phyloP scores from a whole-genome alignment of 2,797 vertebrate genomes.

The Pangasius sanitwongsei region DNA sequence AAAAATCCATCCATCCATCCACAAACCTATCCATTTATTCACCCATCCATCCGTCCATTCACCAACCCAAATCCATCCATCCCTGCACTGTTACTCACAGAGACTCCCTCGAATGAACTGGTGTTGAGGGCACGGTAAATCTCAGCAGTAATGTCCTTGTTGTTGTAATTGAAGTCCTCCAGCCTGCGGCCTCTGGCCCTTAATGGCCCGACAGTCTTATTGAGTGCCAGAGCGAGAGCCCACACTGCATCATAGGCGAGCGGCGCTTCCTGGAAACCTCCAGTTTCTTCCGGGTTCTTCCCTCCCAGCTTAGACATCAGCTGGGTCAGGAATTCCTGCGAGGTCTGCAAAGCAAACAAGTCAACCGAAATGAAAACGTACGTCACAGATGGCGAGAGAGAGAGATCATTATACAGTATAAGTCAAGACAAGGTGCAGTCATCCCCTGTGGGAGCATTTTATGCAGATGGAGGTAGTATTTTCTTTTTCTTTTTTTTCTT shows the following conservation, averaged over 20 bases:
- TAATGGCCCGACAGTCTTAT: conserved; percentile 88
- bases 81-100: conserved; percentile 72
- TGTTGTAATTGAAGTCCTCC: conserved; percentile 98
- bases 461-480: conserved; percentile 24
- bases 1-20: not conserved
- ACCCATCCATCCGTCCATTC: not conserved
- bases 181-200: conserved; percentile 83
- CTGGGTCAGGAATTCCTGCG: conserved; percentile 89
- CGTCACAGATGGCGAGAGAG: not conserved
- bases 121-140: conserved; percentile 97
- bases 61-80: not conserved
- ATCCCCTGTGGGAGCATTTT: conserved; percentile 34
- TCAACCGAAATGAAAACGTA: not conserved
- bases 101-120: conserved; percentile 93
- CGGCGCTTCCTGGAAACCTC: conserved; percentile 93
- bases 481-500: not conserved
- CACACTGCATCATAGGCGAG: conserved; percentile 94
- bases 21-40: too few relatives aligned
- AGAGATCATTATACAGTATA: not conserved
- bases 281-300: conserved; percentile 89
- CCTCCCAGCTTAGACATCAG: conserved; percentile 88
- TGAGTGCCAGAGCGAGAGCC: conserved; percentile 91
- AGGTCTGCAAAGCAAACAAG: conserved; percentile 76
- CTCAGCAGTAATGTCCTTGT: conserved; percentile 91
- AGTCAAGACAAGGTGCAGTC: conserved; percentile 23